Evolutionary conservation across 2,113 vertebrate species (phyloP).

Genomic region (Gnathochromis pfefferi): DNA sequence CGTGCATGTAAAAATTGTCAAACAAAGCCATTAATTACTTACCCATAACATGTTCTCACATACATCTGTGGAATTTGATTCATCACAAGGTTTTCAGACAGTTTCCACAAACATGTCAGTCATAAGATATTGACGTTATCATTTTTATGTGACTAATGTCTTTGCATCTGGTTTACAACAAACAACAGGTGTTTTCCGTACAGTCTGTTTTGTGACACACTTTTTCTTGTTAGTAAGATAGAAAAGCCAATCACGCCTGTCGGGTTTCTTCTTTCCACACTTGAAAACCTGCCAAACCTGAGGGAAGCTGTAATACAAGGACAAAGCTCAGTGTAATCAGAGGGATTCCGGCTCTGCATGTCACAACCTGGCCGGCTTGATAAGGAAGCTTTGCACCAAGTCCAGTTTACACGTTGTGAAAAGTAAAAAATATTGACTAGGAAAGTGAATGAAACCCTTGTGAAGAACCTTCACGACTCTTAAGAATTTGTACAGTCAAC

Average conservation of each 20-base stretch:
- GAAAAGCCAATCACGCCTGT: rapidly evolving
- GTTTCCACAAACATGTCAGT: background rate
- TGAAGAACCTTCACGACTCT: background rate
- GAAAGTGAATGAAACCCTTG: background rate
- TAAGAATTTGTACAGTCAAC: background rate
- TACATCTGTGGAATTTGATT: background rate
- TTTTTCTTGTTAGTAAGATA: background rate
- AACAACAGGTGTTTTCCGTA: background rate
- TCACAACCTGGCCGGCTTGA: background rate
- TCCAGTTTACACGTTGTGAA: rapidly evolving
- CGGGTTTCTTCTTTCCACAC: background rate
- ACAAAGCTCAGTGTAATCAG: background rate
- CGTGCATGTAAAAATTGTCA: rapidly evolving
- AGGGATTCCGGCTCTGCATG: background rate
- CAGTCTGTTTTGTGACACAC: background rate
- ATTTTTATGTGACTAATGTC: background rate
- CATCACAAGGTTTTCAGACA: background rate
- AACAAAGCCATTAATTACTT: background rate
- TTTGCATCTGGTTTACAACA: background rate
- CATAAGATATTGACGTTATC: background rate
- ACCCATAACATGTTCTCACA: background rate
- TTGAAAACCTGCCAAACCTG: slow-evolving; percentile 11
- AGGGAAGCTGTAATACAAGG: background rate
- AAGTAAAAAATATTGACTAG: background rate
- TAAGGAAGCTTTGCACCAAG: background rate